Base-by-base conservation (phyloP, 2,888 invertebrate species). In the Melitaea athalia region DNA sequence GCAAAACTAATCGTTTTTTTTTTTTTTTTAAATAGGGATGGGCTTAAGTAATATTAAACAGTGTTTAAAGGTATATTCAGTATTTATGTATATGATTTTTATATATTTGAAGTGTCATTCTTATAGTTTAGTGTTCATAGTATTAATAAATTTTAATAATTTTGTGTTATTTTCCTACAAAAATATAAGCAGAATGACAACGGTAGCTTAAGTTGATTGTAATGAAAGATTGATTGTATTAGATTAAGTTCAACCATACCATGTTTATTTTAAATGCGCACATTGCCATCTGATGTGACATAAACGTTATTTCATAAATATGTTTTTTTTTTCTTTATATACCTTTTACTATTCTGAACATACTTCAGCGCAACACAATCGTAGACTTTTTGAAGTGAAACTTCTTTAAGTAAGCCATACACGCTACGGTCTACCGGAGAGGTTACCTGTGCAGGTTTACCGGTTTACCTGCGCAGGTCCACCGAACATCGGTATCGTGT, bases 261-360 rank as follows among this genome's bases (percentile, higher is more conserved):
- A 57, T 38, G 14, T 31, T 12, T 55, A 57, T 42, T 57, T 45
- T 31, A 63, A 43, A 57, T 57, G 52, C 63, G 63, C 67, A 67
- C 62, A 63, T 15, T 65, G 52, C 38, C 15, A 59, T 67, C 59
- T 67, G 64, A 63, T 43, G 53, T 63, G 50, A 59, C 57, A 63
- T 63, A 67, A 67, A 67, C 49, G 67, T 59, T 63, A 67, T 63
- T 63, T 63, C 38, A 45, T 47, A 33, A 55, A 67, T 14, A 11
- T 24, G 24, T 24, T 24, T 1, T 17, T 42, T 5, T 61, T 57
- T 57, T 0, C n/a, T 61, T 14, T 12, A n/a, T 15, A 42, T 5
- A 53, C 31, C 11, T 14, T 24, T 53, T 14, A 31, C 4, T 31
- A 10, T 31, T 24, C 8, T 31, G 2, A 6, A 31, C 31, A 10